Conservation (phyloP, 2,888 invertebrate species). For the Phaonia tiefii region DNA sequence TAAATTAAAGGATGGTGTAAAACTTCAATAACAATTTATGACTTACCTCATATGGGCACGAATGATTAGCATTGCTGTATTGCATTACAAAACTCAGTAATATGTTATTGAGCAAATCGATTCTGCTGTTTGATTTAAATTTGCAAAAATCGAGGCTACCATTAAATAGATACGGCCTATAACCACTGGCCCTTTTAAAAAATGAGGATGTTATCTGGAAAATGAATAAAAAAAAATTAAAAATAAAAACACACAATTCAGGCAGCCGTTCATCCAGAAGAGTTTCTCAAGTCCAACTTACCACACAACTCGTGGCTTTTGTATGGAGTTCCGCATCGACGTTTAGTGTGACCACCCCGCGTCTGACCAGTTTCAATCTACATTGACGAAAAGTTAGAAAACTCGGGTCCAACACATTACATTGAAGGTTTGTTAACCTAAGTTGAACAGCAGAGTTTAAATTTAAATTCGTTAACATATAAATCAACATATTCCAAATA, state of each 20-base stretch:
- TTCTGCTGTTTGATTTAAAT: constrained; percentile 39
- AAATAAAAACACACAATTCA: too few species aligned
- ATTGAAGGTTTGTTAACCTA: constrained; percentile 50
- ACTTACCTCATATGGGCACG: constrained; percentile 56
- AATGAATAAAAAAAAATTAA: background rate
- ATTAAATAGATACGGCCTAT: constrained; percentile 59
- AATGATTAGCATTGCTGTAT: constrained; percentile 59
- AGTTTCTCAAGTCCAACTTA: too few species aligned
- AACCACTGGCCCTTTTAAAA: constrained; percentile 55
- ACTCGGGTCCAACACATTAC: constrained; percentile 2
- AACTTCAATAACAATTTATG: background rate
- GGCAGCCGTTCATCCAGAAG: too few species aligned
- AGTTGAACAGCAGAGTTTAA: too few species aligned
- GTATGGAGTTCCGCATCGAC: constrained; percentile 1
- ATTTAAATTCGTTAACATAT: too few species aligned
- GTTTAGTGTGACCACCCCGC: constrained; percentile 19
- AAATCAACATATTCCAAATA: too few species aligned
- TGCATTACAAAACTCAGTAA: constrained; percentile 4
- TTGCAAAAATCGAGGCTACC: constrained; percentile 38
- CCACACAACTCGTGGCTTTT: too few species aligned
- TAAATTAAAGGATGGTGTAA: background rate
- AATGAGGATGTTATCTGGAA: constrained; percentile 14
- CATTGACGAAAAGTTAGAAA: constrained; percentile 23
- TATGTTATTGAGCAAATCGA: constrained; percentile 29
- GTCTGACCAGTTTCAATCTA: constrained; percentile 17